phyloP scores from a whole-genome alignment of 2,888 invertebrate species.

The Hyles lineata region DNA sequence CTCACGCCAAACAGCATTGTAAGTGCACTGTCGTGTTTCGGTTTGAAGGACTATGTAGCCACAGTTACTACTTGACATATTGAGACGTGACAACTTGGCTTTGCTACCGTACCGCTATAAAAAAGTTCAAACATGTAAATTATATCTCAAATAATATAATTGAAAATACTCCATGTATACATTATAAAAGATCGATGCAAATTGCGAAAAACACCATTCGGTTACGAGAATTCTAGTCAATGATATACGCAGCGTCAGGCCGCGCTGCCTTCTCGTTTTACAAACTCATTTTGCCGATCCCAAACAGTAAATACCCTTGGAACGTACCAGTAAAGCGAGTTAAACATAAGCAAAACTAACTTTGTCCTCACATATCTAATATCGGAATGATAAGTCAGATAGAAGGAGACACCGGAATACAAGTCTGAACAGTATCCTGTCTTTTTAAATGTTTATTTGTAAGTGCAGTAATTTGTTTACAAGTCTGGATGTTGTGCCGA shows the following conservation, averaged over 20 bases:
- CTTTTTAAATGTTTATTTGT: slow-evolving; percentile 22
- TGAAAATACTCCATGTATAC: slow-evolving; percentile 23
- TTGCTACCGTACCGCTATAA: no score
- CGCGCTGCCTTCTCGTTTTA: slow-evolving; percentile 9
- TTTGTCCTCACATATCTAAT: slow-evolving; percentile 47
- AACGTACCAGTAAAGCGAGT: not conserved
- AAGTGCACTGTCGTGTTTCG: no score
- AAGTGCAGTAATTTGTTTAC: slow-evolving; percentile 23
- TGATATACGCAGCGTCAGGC: slow-evolving; percentile 32
- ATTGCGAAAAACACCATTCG: slow-evolving; percentile 61
- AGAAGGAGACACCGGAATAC: slow-evolving; percentile 45
- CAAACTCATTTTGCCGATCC: slow-evolving; percentile 26
- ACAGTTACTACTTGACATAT: no score
- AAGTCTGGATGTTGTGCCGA: not conserved
- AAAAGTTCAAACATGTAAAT: not conserved
- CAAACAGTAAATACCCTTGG: slow-evolving; percentile 10
- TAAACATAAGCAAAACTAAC: slow-evolving; percentile 34
- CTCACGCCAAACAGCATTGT: no score
- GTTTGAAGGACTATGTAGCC: no score
- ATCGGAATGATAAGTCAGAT: slow-evolving; percentile 47
- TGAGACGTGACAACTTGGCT: no score
- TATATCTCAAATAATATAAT: not conserved
- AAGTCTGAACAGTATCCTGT: slow-evolving; percentile 31
- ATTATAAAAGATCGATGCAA: slow-evolving; percentile 54
- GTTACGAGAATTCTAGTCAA: slow-evolving; percentile 37